phyloP scores from a whole-genome alignment of 2,797 vertebrate genomes.

The Lagorchestes hirsutus region DNA sequence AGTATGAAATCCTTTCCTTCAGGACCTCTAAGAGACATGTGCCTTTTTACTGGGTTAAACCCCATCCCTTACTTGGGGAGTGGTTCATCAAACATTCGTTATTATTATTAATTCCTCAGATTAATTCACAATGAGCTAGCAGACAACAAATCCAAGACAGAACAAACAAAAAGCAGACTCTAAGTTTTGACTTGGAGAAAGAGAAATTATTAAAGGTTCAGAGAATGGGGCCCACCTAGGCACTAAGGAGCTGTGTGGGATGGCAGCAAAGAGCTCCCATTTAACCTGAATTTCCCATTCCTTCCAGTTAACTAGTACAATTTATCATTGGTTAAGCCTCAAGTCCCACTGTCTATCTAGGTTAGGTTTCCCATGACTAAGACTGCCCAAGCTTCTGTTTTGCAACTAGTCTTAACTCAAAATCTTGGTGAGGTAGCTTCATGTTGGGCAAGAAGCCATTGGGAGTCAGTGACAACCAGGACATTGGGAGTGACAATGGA shows the following conservation, averaged over 20 bases:
- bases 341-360: background rate
- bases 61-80: background rate
- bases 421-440: background rate
- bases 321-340: background rate
- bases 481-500: conserved; percentile 4
- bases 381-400: background rate
- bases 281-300: background rate
- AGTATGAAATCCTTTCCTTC: background rate
- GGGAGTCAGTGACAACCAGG: background rate
- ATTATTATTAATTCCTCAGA: background rate
- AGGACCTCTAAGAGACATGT: background rate
- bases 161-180: too few relatives aligned
- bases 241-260: background rate
- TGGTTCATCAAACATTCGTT: background rate
- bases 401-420: background rate
- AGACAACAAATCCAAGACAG: conserved; percentile 23
- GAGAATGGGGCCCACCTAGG: background rate
- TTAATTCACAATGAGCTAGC: background rate
- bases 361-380: background rate
- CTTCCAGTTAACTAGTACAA: background rate
- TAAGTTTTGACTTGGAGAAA: conserved; percentile 42
- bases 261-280: background rate
- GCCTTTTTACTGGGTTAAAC: background rate
- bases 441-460: background rate
- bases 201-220: conserved; percentile 1